Base-by-base conservation (phyloP, 2,113 vertebrate genomes). In the Myotis brandtii region DNA sequence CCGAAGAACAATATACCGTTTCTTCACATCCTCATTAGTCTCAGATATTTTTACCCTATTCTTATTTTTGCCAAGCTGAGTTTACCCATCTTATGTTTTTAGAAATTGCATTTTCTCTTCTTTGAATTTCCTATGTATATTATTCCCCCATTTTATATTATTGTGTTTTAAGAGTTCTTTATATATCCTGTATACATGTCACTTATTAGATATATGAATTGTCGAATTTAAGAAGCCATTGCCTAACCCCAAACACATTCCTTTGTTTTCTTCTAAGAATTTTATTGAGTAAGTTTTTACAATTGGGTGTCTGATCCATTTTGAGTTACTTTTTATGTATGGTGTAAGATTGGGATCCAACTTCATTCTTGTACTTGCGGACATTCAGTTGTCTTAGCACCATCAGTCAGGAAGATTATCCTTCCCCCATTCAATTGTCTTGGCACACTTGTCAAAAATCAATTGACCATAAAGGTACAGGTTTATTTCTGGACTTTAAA, bases 121-220 rank as follows among this genome's bases (percentile, higher is more conserved):
- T 73, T 95, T 73, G 40, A 84, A 77, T 89, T 92, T 62, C 50
- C 50, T 92, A 54, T 87, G 54, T 69, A 69, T 84, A 77, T 70
- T 40, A 83, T 95, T 86, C 20, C 6, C 8, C 70, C 40, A 52
- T 62, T 89, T 89, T 92, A 88, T 76, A 83, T 86, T 80, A 73
- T 73, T 84, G 20, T 46, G 16, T 81, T 93, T 1, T 75, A 37
- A 56, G 54, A 56, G 54, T 56, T 56, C 54, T 56, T 56, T 56
- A 56, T 21, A 56, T 56, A 56, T 23, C 54, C 54, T 23, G 21
- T 56, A 56, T 23, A 79, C 14, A 32, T 64, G 59, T 80, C 59
- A 50, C 27, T 69, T 91, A 67, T 34, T 86, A 76, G 82, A 52
- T 87, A 91, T 18, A 59, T 52, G 48, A 72, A 52, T 89, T 88